Base-by-base conservation (phyloP, 2,888 invertebrate species). In the Sialis lutaria region DNA sequence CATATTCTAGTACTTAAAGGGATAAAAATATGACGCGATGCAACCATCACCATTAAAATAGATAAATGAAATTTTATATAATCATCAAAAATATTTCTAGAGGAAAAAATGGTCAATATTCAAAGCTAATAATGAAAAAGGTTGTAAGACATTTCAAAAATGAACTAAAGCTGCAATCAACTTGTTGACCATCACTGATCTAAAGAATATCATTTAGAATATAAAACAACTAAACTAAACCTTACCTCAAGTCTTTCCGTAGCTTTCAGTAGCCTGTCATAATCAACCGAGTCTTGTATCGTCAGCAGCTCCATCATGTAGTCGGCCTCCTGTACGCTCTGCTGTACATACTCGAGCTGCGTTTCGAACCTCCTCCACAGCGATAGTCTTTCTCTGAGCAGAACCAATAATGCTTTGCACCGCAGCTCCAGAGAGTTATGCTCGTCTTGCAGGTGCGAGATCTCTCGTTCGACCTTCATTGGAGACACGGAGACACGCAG, bases 281-380 rank as follows among this genome's bases (percentile, higher is more conserved):
- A 88, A 62, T 89, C 87, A 10, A 88, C 83, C 50, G 82, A 81
- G 1, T 86, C 87, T 59, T 88, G 87, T 0, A 88, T 82, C 1
- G 84, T 83, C 9, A 88, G 69, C 49, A 88, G 67, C 53, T 88
- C 87, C 69, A 86, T 84, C 86, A 88, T 86, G 56, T 86, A 88
- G 61, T 88, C 87, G 0, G 87, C 84, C 56, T 88, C 87, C 48
- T 85, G 76, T 0, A 87, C 85, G 0, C 84, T 85, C 45, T 84
- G 80, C 51, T 86, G 84, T 8, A 88, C 85, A 60, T 79, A 58
- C 55, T 88, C 87, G 53, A 88, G 62, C 55, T 86, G 84, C 3
- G 75, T 68, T 58, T 87, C 87, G 60, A 84, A 87, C 30, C 83
- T 68, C 48, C 78, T 70, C 88, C 88, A 89, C 30, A 88, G 65